These are phyloP conservation scores for Drosophila prosaltans DNA, from an alignment of 1,140 invertebrate genomes.

Conservation along the genomic window DNA sequence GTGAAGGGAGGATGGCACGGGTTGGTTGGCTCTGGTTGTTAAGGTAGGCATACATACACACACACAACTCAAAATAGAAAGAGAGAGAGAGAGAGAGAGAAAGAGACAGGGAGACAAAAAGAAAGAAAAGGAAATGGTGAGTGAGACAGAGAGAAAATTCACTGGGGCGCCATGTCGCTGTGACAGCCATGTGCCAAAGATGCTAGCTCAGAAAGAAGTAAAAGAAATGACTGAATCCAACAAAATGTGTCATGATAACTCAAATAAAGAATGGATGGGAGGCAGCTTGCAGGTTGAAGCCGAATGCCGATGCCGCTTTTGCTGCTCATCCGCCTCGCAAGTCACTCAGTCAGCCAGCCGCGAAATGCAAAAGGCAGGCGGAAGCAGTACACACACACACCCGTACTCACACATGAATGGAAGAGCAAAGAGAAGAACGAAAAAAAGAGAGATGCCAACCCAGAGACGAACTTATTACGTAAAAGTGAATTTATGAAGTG, in stretches of 20 bases:
- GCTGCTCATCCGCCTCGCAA: conserved; percentile 23
- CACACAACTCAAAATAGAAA: neutral
- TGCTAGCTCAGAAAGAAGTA: conserved; percentile 42
- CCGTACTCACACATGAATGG: conserved; percentile 21
- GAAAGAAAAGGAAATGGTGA: neutral
- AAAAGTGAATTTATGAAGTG: conserved; percentile 81
- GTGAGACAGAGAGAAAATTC: conserved; percentile 1
- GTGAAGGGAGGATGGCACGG: conserved; percentile 17
- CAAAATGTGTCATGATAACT: conserved; percentile 82
- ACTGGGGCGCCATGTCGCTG: conserved; percentile 68
- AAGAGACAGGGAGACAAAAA: neutral
- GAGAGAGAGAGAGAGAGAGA: neutral
- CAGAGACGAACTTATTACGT: conserved; percentile 72
- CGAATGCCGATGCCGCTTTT: conserved; percentile 30
- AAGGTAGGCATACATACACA: conserved; percentile 53
- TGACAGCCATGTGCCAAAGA: conserved; percentile 76
- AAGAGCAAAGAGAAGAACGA: neutral
- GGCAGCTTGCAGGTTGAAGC: conserved; percentile 41
- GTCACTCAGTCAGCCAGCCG: conserved; percentile 71
- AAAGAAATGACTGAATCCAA: conserved; percentile 80
- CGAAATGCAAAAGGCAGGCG: conserved; percentile 72
- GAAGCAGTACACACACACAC: conserved; percentile 41
- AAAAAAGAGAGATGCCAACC: conserved; percentile 27
- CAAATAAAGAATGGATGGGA: conserved; percentile 76
- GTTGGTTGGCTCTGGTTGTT: conserved; percentile 45